Percentiles rank a stretch among this genome's conserved stretches.
phyloP scores from a whole-genome alignment of 2,113 vertebrate species.

The Arizona elegans region DNA sequence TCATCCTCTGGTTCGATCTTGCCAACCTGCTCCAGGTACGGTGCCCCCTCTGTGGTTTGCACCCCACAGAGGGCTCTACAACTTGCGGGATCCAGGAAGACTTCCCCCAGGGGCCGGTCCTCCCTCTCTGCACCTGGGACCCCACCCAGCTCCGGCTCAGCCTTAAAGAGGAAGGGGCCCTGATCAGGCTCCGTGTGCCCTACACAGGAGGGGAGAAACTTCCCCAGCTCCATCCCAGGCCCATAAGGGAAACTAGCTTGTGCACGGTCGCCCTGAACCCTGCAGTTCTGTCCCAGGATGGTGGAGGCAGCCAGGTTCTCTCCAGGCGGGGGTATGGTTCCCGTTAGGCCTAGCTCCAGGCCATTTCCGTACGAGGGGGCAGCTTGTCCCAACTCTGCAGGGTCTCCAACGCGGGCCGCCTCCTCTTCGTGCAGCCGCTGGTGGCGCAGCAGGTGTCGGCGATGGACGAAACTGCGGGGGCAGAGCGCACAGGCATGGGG shows the following conservation, averaged over 20 bases:
- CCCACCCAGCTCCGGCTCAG: neutral
- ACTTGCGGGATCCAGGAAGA: neutral
- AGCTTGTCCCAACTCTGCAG: accelerated
- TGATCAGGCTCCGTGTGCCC: neutral
- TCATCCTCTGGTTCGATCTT: neutral
- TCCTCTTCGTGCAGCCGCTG: conserved; percentile 54
- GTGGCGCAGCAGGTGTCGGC: conserved; percentile 66
- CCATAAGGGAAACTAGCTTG: neutral
- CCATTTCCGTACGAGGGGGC: accelerated
- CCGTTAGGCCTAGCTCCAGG: accelerated
- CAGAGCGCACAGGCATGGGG: conserved; percentile 62
- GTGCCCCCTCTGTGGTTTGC: neutral
- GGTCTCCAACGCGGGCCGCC: accelerated
- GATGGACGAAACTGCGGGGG: conserved; percentile 63
- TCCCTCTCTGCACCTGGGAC: neutral
- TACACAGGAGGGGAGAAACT: neutral
- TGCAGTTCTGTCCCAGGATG: neutral
- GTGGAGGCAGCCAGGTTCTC: accelerated
- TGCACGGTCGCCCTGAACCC: neutral
- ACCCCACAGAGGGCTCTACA: neutral
- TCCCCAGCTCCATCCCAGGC: neutral
- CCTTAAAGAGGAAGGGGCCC: neutral
- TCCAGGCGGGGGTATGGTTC: accelerated
- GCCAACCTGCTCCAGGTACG: neutral
- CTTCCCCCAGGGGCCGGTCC: accelerated